Base-by-base conservation (phyloP, 2,888 invertebrate genomes). In the Plusia festucae region DNA sequence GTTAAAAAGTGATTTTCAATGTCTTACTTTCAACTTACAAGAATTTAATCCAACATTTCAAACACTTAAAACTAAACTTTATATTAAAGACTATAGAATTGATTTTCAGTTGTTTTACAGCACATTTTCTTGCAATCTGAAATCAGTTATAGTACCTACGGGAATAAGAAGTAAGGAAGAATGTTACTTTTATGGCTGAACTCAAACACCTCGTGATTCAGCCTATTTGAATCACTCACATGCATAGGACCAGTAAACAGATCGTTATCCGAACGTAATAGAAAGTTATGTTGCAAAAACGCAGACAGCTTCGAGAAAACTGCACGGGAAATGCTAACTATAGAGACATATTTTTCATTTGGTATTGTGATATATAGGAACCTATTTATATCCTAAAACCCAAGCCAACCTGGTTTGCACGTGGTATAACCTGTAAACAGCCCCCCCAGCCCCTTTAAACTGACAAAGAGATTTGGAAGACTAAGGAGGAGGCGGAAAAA, bases 71-170 rank as follows among this genome's bases (percentile, higher is more conserved):
- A 32, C 24, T 4, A 0, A 53, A 67, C 69, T 58, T 40, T 73
- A 20, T 0, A 0, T 0, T 0, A 0, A 0, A 8, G 1, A 8
- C 0, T 0, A 11, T 56, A 67, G 4, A 56, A 59, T 69, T 34
- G 30, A 32, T 32, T 68, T 56, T 66, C n/a, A 20, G 34, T 32
- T 70, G 60, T 30, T 27, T 52, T 53, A 62, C 85, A 85, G 84
- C 86, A 82, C 85, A 82, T 82, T 88, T 86, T 82, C 81, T 85
- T 84, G 85, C 85, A 88, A 90, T 89, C 89, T 89, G 80, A 81
- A 84, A 89, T 90, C 90, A 81, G 83, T 82, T 85, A 73, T 82
- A n/a, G n/a, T n/a, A n/a, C n/a, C n/a, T n/a, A 74, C 63, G 63
- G 79, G 79, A 81, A 84, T 87, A 86, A 82, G 85, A 84, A 80